These are phyloP conservation scores for Hirundichthys speculiger DNA, from an alignment of 2,113 vertebrate genomes.

Conservation along the genomic window DNA sequence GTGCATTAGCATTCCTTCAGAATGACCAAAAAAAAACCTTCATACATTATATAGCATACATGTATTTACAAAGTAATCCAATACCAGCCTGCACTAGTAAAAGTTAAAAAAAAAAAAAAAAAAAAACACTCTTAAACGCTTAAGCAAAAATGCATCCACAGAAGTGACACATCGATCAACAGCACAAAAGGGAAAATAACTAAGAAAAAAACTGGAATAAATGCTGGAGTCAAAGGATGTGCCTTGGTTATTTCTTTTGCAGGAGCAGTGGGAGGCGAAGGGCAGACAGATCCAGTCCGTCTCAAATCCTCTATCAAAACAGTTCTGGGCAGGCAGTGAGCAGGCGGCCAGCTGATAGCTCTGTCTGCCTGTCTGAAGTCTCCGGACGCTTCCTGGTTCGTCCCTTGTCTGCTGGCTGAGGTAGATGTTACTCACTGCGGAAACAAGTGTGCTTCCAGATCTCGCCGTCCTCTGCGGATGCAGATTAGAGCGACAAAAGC, in stretches of 20 bases:
- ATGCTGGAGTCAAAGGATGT: constrained; percentile 64
- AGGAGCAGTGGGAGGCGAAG: constrained; percentile 44
- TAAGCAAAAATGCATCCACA: constrained; percentile 51
- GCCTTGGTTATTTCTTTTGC: constrained; percentile 72
- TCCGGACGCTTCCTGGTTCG: constrained; percentile 79
- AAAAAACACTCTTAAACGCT: constrained; percentile 73
- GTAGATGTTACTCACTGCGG: constrained; percentile 89
- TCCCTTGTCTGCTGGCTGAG: constrained; percentile 87
- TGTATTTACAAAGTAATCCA: constrained; percentile 53
- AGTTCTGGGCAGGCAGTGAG: constrained; percentile 65
- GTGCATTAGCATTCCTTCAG: constrained; percentile 74
- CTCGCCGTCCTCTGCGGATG: constrained; percentile 77
- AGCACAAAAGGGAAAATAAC: constrained; percentile 79
- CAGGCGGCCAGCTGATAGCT: constrained; percentile 63
- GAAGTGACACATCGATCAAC: constrained; percentile 90
- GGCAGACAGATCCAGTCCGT: constrained; percentile 92
- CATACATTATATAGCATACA: constrained; percentile 56
- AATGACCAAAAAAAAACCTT: constrained; percentile 41
- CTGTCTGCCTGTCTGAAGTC: constrained; percentile 64
- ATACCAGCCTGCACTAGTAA: constrained; percentile 60
- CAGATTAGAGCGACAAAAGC: constrained; percentile 86
- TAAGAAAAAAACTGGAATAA: constrained; percentile 27
- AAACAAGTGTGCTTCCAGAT: constrained; percentile 89
- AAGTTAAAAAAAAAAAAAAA: no score
- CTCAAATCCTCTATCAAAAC: constrained; percentile 81